Evolutionary conservation across 2,888 invertebrate species (phyloP).

Genomic region (Ellobium chinense): DNA sequence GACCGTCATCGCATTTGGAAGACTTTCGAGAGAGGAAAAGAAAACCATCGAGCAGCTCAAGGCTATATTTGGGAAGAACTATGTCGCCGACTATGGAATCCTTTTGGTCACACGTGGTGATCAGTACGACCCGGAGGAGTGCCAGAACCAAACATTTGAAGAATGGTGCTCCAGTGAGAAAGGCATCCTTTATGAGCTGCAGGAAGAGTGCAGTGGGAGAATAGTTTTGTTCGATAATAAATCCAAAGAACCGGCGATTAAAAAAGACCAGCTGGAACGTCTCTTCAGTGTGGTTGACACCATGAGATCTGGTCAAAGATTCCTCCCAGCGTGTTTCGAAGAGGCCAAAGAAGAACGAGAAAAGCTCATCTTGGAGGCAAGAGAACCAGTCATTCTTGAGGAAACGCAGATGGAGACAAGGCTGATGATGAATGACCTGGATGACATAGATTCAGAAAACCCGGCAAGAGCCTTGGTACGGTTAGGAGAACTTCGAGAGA

Average conservation of each 20-base stretch:
- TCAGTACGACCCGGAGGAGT: background rate
- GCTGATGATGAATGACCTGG: background rate
- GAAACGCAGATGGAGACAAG: background rate
- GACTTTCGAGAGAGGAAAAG: too few species aligned
- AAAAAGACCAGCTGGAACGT: background rate
- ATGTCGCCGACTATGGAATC: background rate
- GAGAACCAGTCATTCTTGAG: too few species aligned
- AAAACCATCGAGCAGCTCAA: background rate
- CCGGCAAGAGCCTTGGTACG: too few species aligned
- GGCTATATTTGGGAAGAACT: background rate
- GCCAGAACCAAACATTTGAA: background rate
- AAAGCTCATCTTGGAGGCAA: background rate
- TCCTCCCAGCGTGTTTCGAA: background rate
- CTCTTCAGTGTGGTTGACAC: background rate
- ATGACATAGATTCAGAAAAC: too few species aligned
- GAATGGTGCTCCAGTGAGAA: background rate
- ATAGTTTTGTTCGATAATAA: background rate
- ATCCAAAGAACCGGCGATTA: background rate
- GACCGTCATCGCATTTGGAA: too few species aligned
- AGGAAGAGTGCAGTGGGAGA: background rate
- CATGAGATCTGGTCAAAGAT: background rate
- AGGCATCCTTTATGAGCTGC: background rate
- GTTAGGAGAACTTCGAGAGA: too few species aligned
- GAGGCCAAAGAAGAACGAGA: background rate
- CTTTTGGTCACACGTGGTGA: background rate